phyloP scores from a whole-genome alignment of 2,113 vertebrate genomes.

The Lophochroa leadbeateri region DNA sequence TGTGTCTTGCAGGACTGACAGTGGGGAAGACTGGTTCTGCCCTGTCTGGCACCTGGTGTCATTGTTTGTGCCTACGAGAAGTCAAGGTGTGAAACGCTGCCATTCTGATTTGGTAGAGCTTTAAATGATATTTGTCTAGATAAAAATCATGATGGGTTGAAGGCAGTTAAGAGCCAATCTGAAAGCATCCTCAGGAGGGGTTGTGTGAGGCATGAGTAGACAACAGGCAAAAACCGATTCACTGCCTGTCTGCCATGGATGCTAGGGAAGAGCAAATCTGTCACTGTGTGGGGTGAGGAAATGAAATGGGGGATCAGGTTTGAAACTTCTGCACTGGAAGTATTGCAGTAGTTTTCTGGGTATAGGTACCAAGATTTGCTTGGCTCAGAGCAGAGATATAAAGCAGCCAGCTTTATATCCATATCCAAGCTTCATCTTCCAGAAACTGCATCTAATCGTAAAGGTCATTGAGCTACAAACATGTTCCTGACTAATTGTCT shows the following conservation, averaged over 20 bases:
- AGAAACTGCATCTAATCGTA: neutral
- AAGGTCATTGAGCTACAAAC: neutral
- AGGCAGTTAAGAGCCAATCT: neutral
- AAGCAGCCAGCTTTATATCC: neutral
- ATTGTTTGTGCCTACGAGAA: neutral
- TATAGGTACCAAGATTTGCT: neutral
- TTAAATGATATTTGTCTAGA: neutral
- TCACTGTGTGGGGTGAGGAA: neutral
- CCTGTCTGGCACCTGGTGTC: neutral
- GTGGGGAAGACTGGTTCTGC: neutral
- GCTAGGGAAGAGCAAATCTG: neutral
- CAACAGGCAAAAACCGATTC: neutral
- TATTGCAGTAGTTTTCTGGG: neutral
- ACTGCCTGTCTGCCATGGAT: neutral
- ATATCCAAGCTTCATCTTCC: neutral
- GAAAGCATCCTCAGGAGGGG: neutral
- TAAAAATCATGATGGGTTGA: neutral
- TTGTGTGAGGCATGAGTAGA: neutral
- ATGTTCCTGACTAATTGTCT: neutral
- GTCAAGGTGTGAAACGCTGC: neutral
- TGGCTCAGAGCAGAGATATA: neutral
- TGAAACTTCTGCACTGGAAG: neutral
- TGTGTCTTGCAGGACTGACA: neutral
- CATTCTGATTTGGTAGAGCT: rapidly evolving
- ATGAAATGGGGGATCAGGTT: neutral